Base-by-base conservation (phyloP, 2,113 vertebrate genomes). In the Phoenicopterus ruber region DNA sequence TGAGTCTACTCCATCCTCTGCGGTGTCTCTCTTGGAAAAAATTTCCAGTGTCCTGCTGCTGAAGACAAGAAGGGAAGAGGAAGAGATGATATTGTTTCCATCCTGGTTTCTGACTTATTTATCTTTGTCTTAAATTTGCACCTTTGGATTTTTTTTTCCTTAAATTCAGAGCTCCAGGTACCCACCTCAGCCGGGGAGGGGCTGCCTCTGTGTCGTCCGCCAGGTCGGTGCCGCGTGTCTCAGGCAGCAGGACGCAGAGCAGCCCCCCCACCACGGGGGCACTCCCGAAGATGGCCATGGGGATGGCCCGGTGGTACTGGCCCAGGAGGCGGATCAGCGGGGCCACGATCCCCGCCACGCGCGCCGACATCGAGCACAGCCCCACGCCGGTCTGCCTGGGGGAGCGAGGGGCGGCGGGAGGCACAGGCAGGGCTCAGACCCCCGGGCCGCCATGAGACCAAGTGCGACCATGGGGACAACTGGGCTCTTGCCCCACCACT, bases 311-410 rank as follows among this genome's bases (percentile, higher is more conserved):
- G 58, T 98, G 98, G 94, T 98, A 98, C 36, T 97, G 84, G 0
- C 36, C 94, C 94, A 99, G 95, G 38, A 99, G 98, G 40, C 87
- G 82, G 84, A 99, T 97, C 14, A 99, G 93, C 0, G 99, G 99
- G 4, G 98, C 97, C 32, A 99, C 17, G 94, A 99, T 98, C 31
- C 98, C 98, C 0, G 95, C 98, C 9, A 98, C 71, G 42, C 98
- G 97, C 2, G 98, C 98, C 13, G 86, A 97, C 97, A 97, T 98
- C 28, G 98, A 97, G 82, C 98, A 98, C 61, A 99, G 76, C 40
- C 99, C 99, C 49, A 98, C 76, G 25, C 98, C 98, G 0, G 96
- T 99, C 94, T 99, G 99, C 97, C 99, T 99, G 88, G 2, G 34
- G 65, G 32, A 65, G 26, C 1, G 2, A 86, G 15, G 25, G 49